A percentile compares a stretch with the other conserved stretches of the same genome.
These are phyloP conservation scores for Pterocles orientalis DNA, from an alignment of 2,113 vertebrate species.

Conservation along the genomic window DNA sequence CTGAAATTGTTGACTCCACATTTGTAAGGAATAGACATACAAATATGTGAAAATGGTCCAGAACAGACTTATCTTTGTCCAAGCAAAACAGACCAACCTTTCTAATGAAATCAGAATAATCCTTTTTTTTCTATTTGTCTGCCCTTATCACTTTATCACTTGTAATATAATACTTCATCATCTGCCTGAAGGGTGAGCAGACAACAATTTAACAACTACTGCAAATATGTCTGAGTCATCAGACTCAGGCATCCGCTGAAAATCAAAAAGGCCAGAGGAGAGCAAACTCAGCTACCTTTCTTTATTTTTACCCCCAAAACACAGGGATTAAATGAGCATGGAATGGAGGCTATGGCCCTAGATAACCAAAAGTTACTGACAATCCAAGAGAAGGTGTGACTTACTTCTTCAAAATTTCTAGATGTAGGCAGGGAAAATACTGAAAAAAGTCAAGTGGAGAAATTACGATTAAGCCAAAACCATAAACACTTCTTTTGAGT, in stretches of 20 bases:
- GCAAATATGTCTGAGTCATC: neutral
- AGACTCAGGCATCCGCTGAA: neutral
- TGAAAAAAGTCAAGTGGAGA: neutral
- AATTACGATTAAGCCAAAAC: neutral
- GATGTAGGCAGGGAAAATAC: neutral
- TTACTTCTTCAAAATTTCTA: neutral
- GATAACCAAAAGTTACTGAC: neutral
- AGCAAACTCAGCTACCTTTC: neutral
- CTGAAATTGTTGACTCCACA: neutral
- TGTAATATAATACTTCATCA: neutral
- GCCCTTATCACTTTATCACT: too few species aligned
- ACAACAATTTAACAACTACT: neutral
- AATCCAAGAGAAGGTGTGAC: neutral
- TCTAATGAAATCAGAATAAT: neutral
- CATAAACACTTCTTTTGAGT: neutral
- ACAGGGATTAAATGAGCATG: neutral
- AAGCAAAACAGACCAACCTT: neutral
- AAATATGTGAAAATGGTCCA: neutral
- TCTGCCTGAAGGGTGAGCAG: neutral
- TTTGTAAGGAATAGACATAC: neutral
- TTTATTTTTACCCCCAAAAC: neutral
- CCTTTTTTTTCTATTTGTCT: too few species aligned
- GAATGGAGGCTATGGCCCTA: neutral
- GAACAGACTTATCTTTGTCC: neutral
- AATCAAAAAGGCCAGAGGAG: neutral